phyloP scores from a whole-genome alignment of 2,888 invertebrate species.

The Ichneumoninae sp. region DNA sequence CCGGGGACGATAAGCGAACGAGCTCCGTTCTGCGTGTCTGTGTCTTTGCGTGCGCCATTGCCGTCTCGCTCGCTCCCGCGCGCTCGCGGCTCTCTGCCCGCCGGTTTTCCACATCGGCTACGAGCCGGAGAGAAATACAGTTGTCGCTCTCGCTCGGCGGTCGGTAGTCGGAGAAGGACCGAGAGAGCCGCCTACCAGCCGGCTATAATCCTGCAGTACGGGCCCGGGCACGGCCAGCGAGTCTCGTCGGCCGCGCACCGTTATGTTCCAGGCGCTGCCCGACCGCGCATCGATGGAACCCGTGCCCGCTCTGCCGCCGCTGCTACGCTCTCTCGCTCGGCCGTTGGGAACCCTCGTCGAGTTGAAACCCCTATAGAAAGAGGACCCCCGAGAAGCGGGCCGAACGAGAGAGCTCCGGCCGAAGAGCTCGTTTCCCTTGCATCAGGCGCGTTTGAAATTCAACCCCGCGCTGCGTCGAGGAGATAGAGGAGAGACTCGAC shows the following conservation, averaged over 20 bases:
- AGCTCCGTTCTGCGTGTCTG: background rate
- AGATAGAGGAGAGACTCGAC: constrained; percentile 42
- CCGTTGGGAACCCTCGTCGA: constrained; percentile 74
- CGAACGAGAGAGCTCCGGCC: constrained; percentile 35
- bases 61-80: constrained; percentile 36
- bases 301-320: constrained; percentile 45
- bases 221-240: constrained; percentile 75
- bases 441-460: constrained; percentile 80
- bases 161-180: constrained; percentile 40
- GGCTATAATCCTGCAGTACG: constrained; percentile 79
- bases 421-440: constrained; percentile 73
- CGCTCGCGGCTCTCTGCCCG: constrained; percentile 26
- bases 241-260: constrained; percentile 75
- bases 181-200: constrained; percentile 71
- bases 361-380: constrained; percentile 75
- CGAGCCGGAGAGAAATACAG: constrained; percentile 53
- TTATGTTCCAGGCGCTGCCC: constrained; percentile 75
- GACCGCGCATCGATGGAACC: constrained; percentile 65
- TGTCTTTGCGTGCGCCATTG: constrained; percentile 36
- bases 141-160: constrained; percentile 65
- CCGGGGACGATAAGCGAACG: constrained; percentile 63
- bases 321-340: constrained; percentile 29
- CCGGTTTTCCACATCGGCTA: constrained; percentile 62
- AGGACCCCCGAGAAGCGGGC: constrained; percentile 70
- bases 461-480: constrained; percentile 75